phyloP scores from a whole-genome alignment of 64 coral and sea anemone genomes.

The Stylophora pistillata region DNA sequence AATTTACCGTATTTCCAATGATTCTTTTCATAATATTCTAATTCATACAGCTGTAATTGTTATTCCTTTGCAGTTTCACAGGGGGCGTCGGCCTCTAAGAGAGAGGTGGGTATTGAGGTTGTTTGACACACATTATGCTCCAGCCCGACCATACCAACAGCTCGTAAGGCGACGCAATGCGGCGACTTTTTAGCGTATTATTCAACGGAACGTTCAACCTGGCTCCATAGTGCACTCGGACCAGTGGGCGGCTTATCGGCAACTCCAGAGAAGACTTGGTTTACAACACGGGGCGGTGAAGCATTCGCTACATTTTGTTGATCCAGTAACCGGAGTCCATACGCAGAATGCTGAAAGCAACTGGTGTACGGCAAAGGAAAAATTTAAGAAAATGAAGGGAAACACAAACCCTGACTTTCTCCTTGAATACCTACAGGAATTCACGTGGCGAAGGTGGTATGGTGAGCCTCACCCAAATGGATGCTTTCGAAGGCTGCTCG shows the following conservation, averaged over 20 bases:
- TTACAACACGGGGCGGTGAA: constrained; percentile 19
- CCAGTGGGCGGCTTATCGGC: constrained; percentile 30
- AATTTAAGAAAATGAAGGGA: background rate
- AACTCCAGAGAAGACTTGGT: constrained; percentile 7
- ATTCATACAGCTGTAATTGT: too few relatives aligned
- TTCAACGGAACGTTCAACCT: background rate
- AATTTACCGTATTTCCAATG: too few relatives aligned
- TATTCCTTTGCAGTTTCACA: too few relatives aligned
- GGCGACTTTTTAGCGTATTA: constrained; percentile 12
- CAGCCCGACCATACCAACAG: constrained; percentile 11
- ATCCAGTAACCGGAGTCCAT: background rate
- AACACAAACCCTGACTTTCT: constrained; percentile 12
- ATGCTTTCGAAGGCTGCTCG: constrained; percentile 1
- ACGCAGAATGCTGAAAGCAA: constrained; percentile 12
- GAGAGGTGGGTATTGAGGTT: background rate
- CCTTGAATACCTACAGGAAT: constrained; percentile 31
- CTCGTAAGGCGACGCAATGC: constrained; percentile 7
- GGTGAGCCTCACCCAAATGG: constrained; percentile 25
- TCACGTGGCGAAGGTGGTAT: constrained; percentile 28
- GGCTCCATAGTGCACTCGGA: constrained; percentile 11
- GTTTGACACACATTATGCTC: constrained; percentile 6
- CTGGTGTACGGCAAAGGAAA: constrained; percentile 7
- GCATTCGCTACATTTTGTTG: constrained; percentile 22
- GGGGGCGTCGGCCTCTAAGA: too few relatives aligned
- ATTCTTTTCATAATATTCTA: too few relatives aligned